Percentiles rank a stretch among this genome's conserved stretches.
Evolutionary conservation across 2,113 vertebrate species (phyloP).

Genomic region (Phocoena phocoena): DNA sequence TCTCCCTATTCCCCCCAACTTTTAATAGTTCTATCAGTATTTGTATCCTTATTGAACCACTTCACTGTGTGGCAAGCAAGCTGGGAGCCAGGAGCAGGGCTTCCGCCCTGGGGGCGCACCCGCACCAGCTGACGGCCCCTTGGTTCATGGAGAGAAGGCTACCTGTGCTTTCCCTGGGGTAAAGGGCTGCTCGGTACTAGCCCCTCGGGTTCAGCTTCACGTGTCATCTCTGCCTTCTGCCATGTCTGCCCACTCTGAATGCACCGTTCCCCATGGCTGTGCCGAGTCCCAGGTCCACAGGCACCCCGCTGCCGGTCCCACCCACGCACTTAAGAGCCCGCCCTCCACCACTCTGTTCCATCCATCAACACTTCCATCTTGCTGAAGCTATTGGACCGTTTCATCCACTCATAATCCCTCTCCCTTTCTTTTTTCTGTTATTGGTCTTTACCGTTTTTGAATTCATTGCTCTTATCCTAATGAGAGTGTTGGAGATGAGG

Average conservation of each 20-base stretch:
- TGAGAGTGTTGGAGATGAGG: background rate
- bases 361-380: background rate
- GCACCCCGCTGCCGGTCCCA: rapidly evolving
- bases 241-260: background rate
- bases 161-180: background rate
- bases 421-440: background rate
- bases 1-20: background rate
- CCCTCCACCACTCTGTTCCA: background rate
- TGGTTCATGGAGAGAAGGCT: background rate
- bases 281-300: no score
- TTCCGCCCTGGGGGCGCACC: background rate
- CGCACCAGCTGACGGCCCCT: background rate
- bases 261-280: background rate
- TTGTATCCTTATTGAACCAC: background rate
- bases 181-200: background rate
- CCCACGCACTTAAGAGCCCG: rapidly evolving
- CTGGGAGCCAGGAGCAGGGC: background rate
- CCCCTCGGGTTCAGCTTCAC: background rate
- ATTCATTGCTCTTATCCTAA: background rate
- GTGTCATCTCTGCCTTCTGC: background rate
- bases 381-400: background rate
- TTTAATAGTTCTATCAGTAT: background rate
- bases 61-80: background rate
- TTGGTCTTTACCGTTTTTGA: background rate
- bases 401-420: background rate